Conservation (phyloP, 2,113 vertebrate genomes). For the Cheirogaleus medius region DNA sequence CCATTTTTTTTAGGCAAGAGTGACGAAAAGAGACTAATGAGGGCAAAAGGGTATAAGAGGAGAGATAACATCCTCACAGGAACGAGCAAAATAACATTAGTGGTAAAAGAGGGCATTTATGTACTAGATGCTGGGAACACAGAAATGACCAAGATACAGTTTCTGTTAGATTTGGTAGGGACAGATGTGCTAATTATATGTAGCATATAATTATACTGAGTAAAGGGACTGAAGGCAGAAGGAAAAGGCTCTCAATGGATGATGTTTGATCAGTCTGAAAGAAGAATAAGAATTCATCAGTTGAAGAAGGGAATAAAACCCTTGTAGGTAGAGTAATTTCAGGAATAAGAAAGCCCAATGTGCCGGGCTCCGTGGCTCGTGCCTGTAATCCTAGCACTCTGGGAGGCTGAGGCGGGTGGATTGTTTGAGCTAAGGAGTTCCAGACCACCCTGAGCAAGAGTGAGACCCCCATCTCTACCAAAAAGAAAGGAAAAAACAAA, state of each 20-base stretch:
- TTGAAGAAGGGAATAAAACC: background rate
- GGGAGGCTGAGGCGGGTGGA: too few species aligned
- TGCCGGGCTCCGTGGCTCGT: too few species aligned
- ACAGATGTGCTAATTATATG: background rate
- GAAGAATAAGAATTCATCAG: background rate
- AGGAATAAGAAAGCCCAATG: background rate
- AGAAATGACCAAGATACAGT: background rate
- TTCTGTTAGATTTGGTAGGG: background rate
- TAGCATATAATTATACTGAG: background rate
- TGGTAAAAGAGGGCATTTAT: background rate
- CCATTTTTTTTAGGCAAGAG: background rate
- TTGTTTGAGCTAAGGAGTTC: too few species aligned
- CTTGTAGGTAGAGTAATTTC: background rate
- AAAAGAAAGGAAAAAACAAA: too few species aligned
- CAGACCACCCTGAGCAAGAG: too few species aligned
- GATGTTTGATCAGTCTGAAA: background rate
- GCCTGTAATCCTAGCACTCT: too few species aligned
- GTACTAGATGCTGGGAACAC: background rate
- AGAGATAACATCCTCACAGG: background rate
- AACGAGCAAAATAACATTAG: background rate
- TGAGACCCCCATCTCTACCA: too few species aligned
- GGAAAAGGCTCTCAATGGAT: background rate
- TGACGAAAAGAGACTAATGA: background rate
- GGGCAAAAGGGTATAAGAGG: background rate
- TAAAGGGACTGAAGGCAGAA: background rate